Conservation (phyloP, 2,113 vertebrate species). For the Antechinus flavipes region DNA sequence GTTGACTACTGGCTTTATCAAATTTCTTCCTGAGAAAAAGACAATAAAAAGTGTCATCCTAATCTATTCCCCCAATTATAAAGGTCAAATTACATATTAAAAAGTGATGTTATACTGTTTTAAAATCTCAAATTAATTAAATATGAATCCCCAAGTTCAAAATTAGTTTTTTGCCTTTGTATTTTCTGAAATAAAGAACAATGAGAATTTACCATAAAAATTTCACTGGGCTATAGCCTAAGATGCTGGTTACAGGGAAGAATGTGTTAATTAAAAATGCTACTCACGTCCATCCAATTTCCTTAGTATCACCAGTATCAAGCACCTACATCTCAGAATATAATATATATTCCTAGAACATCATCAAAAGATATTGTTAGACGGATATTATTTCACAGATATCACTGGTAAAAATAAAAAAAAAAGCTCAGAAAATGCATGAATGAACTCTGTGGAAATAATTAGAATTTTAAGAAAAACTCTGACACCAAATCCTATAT, state of each 20-base stretch:
- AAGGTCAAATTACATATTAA: neutral
- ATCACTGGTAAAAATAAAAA: slow-evolving; percentile 6
- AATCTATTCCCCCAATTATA: neutral
- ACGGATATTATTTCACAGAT: slow-evolving; percentile 51
- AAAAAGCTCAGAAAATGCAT: neutral
- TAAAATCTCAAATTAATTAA: neutral
- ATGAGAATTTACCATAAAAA: slow-evolving; percentile 22
- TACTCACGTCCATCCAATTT: slow-evolving; percentile 56
- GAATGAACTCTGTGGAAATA: neutral
- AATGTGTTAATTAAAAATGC: slow-evolving; percentile 58
- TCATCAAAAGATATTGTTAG: slow-evolving; percentile 35
- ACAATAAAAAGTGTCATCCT: neutral
- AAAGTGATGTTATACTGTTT: neutral
- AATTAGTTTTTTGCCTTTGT: slow-evolving; percentile 30
- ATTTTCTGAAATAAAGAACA: slow-evolving; percentile 13
- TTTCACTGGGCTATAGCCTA: slow-evolving; percentile 2
- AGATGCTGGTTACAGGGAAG: slow-evolving; percentile 20
- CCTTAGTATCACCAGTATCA: slow-evolving; percentile 5
- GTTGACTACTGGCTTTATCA: slow-evolving; percentile 7
- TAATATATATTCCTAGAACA: slow-evolving; percentile 49
- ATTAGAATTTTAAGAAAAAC: neutral
- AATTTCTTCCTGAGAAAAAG: neutral
- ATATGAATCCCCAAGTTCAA: neutral
- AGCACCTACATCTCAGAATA: neutral
- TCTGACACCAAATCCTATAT: too few species aligned